A percentile compares a stretch with the other conserved stretches of the same genome.
Conservation (phyloP, 1,140 invertebrate species). For the Berghia stephanieae region DNA sequence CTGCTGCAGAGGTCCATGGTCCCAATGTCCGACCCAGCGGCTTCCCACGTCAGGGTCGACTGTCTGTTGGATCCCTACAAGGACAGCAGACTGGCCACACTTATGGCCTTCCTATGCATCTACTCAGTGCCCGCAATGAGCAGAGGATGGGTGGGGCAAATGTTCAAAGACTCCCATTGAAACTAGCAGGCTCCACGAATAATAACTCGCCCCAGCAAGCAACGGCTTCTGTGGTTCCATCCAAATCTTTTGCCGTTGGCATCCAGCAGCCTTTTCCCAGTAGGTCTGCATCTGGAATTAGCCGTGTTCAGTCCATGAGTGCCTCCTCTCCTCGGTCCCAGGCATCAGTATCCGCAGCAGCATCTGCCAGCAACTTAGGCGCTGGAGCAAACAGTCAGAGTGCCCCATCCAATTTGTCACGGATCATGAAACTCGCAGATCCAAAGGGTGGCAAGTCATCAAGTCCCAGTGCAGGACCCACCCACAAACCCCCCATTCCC, state of each 20-base stretch:
- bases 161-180: constrained; percentile 45
- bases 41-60: constrained; percentile 27
- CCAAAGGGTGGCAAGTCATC: constrained; percentile 32
- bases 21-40: constrained; percentile 25
- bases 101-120: constrained; percentile 69
- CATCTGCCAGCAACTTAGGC: constrained; percentile 24
- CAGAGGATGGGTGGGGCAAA: constrained; percentile 73
- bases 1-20: constrained; percentile 5
- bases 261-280: constrained; percentile 29
- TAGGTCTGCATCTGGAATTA: background rate
- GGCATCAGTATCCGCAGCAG: background rate
- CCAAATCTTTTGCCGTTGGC: constrained; percentile 26
- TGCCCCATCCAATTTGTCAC: constrained; percentile 37
- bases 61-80: constrained; percentile 37
- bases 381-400: constrained; percentile 36
- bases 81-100: constrained; percentile 16
- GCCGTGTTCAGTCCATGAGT: constrained; percentile 27
- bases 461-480: background rate
- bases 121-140: constrained; percentile 84
- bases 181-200: constrained; percentile 37
- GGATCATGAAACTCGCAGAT: constrained; percentile 52
- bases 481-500: background rate
- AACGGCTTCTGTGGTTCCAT: constrained; percentile 21
- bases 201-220: background rate
- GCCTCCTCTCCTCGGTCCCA: constrained; percentile 27